phyloP scores from a whole-genome alignment of 2,797 vertebrate species.

The Falco peregrinus region DNA sequence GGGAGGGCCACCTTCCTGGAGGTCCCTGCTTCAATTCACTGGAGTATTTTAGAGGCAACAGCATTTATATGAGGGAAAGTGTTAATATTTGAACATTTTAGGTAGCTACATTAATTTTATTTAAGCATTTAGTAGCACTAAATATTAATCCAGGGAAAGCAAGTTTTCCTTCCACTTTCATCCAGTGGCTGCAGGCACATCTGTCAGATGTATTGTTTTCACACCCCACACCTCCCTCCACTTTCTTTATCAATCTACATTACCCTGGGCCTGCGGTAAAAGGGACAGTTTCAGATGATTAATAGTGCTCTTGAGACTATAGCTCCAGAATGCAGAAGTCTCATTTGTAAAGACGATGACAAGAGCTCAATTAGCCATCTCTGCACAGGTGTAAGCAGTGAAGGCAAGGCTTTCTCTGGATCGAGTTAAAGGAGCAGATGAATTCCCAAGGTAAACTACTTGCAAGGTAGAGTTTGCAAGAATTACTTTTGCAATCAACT shows the following conservation, averaged over 20 bases:
- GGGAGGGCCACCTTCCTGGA: neutral
- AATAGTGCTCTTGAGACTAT: conserved; percentile 35
- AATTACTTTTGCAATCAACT: neutral
- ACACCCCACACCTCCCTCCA: neutral
- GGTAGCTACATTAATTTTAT: neutral
- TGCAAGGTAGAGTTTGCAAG: neutral
- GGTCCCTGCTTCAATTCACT: neutral
- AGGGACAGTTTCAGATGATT: conserved; percentile 25
- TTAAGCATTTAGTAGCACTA: neutral
- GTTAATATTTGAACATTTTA: neutral
- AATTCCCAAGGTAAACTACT: conserved; percentile 10
- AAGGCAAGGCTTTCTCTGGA: neutral
- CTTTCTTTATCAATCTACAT: conserved; percentile 7
- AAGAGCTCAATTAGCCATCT: conserved; percentile 19
- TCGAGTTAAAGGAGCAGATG: neutral
- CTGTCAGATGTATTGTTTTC: neutral
- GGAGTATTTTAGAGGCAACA: neutral
- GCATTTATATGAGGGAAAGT: neutral
- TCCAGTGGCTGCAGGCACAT: neutral
- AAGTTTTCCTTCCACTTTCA: neutral
- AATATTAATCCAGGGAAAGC: neutral
- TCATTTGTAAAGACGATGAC: conserved; percentile 13
- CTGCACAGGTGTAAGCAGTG: neutral
- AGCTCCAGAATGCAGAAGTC: neutral
- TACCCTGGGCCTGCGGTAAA: neutral